Evolutionary conservation across 2,797 vertebrate genomes (phyloP).

Genomic region (Parambassis ranga): DNA sequence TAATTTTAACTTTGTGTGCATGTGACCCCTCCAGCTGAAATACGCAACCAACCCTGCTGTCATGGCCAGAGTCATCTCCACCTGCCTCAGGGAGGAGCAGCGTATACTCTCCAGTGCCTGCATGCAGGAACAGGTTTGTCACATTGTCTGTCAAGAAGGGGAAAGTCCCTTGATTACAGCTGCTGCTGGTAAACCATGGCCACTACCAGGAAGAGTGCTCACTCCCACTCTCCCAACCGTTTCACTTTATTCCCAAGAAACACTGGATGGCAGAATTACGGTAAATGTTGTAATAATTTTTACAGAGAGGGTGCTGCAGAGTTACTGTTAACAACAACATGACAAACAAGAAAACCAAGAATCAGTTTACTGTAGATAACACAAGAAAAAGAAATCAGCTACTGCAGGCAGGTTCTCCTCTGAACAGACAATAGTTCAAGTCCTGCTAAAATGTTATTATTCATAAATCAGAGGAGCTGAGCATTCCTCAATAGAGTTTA

Average conservation of each 20-base stretch:
- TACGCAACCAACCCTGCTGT: slow-evolving; percentile 86
- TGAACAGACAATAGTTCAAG: too few species aligned
- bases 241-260: slow-evolving; percentile 3
- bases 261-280: not conserved
- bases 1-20: too few species aligned
- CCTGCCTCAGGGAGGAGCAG: slow-evolving; percentile 91
- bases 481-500: too few species aligned
- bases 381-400: too few species aligned
- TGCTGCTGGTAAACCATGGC: slow-evolving; percentile 37
- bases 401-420: too few species aligned
- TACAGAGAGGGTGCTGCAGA: too few species aligned
- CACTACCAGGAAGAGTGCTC: slow-evolving; percentile 31
- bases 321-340: too few species aligned
- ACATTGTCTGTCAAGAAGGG: not conserved
- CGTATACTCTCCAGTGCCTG: slow-evolving; percentile 90
- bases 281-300: not conserved
- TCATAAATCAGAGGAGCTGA: not conserved
- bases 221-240: not conserved
- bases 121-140: slow-evolving; percentile 92
- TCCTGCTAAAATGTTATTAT: too few species aligned
- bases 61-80: slow-evolving; percentile 90
- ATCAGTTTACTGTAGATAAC: too few species aligned
- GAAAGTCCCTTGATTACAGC: slow-evolving; percentile 32
- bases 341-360: too few species aligned
- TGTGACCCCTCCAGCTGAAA: slow-evolving; percentile 81